Conservation (phyloP, 2,113 vertebrate genomes). For the Mirza zaza region DNA sequence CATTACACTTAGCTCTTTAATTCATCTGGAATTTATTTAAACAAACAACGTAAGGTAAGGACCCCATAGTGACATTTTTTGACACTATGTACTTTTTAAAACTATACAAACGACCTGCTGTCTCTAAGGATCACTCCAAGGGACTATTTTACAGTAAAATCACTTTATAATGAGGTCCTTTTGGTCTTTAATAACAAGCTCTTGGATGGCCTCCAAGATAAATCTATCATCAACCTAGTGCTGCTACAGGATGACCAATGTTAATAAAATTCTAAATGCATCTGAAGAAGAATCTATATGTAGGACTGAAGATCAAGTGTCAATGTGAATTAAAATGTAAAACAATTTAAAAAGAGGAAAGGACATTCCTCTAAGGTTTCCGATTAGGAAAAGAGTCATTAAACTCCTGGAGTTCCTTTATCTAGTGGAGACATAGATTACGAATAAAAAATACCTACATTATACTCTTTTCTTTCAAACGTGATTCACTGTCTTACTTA, state of each 20-base stretch:
- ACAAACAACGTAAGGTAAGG: slow-evolving; percentile 61
- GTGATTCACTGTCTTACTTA: not conserved
- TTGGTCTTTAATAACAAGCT: slow-evolving; percentile 66
- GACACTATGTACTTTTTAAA: slow-evolving; percentile 56
- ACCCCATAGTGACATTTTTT: slow-evolving; percentile 65
- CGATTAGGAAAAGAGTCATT: not conserved
- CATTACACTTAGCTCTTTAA: slow-evolving; percentile 61
- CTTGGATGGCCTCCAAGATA: slow-evolving; percentile 73
- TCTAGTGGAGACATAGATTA: not conserved
- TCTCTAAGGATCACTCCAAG: slow-evolving; percentile 59
- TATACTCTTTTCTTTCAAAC: not conserved
- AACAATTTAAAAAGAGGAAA: slow-evolving; percentile 4
- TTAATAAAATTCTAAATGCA: slow-evolving; percentile 32
- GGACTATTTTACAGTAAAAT: slow-evolving; percentile 66
- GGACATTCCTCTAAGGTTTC: not conserved
- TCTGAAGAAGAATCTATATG: not conserved
- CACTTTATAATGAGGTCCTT: slow-evolving; percentile 74
- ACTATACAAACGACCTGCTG: slow-evolving; percentile 56
- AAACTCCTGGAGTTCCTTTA: not conserved
- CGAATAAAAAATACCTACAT: not conserved
- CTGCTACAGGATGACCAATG: slow-evolving; percentile 3
- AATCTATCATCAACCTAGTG: slow-evolving; percentile 57
- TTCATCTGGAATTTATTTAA: slow-evolving; percentile 78
- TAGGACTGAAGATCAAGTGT: not conserved
- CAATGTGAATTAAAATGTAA: slow-evolving; percentile 25